Conservation (phyloP, 1,140 invertebrate species). For the Leptestheria dahalacensis region DNA sequence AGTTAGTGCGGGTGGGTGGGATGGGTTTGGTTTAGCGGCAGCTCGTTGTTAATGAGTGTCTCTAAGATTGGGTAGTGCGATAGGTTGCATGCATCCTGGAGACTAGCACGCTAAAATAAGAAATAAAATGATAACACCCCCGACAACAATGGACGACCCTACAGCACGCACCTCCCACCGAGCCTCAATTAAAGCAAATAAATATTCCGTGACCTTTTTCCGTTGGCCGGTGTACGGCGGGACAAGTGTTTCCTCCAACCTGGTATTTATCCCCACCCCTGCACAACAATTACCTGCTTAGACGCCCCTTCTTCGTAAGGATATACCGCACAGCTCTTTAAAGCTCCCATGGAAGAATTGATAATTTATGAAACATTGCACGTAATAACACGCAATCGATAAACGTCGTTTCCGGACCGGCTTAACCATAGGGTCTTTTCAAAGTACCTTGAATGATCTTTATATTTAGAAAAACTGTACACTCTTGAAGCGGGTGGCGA, state of each 20-base stretch:
- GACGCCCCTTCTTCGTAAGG: too few species aligned
- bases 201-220: neutral
- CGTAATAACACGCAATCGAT: too few species aligned
- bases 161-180: neutral
- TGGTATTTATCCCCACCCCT: neutral
- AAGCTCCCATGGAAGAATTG: too few species aligned
- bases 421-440: too few species aligned
- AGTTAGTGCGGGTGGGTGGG: neutral
- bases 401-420: too few species aligned
- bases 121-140: neutral
- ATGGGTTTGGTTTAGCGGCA: neutral
- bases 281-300: neutral
- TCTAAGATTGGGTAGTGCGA: neutral
- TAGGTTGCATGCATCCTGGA: neutral
- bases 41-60: neutral
- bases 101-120: neutral
- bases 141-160: neutral
- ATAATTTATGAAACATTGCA: too few species aligned
- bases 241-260: neutral
- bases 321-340: too few species aligned
- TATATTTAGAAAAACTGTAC: too few species aligned
- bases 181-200: neutral
- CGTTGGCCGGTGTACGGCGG: neutral
- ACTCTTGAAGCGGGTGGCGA: too few species aligned
- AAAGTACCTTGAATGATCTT: too few species aligned